Evolutionary conservation across 2,888 invertebrate genomes (phyloP).

Genomic region (Sisyra terminalis): DNA sequence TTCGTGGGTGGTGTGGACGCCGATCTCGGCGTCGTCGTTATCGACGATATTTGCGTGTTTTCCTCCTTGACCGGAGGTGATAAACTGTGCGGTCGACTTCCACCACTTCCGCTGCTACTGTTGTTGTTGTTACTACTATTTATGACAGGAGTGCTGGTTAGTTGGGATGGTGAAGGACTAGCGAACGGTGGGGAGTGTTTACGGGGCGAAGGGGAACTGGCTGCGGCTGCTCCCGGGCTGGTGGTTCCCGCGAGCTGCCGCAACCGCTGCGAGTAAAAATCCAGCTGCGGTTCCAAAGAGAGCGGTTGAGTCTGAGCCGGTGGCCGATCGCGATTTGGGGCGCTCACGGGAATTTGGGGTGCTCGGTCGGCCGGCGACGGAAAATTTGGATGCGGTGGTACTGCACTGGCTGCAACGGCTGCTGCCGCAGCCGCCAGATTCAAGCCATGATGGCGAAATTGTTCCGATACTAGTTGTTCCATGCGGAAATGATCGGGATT

Average conservation of each 20-base stretch:
- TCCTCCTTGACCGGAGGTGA: conserved; percentile 48
- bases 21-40: conserved; percentile 40
- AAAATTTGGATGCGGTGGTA: conserved; percentile 42
- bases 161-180: conserved; percentile 62
- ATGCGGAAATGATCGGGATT: conserved; percentile 62
- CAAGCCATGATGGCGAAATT: conserved; percentile 63
- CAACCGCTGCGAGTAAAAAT: conserved; percentile 99
- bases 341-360: conserved; percentile 32
- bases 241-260: conserved; percentile 94
- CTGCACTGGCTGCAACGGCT: conserved; percentile 42
- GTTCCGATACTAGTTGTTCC: conserved; percentile 71
- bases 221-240: conserved; percentile 78
- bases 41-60: conserved; percentile 30
- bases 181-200: conserved; percentile 66
- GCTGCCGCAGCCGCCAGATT: conserved; percentile 62
- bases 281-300: conserved; percentile 77
- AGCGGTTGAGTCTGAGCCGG: conserved; percentile 39
- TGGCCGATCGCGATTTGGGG: conserved; percentile 31
- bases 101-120: conserved; percentile 31
- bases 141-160: conserved; percentile 40
- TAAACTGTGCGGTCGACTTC: conserved; percentile 44
- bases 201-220: conserved; percentile 68
- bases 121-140: conserved; percentile 30
- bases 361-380: conserved; percentile 40
- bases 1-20: conserved; percentile 50